A percentile compares a stretch with the other conserved stretches of the same genome.
Conservation (phyloP, 2,797 vertebrate genomes). For the Arremon brunneinucha region DNA sequence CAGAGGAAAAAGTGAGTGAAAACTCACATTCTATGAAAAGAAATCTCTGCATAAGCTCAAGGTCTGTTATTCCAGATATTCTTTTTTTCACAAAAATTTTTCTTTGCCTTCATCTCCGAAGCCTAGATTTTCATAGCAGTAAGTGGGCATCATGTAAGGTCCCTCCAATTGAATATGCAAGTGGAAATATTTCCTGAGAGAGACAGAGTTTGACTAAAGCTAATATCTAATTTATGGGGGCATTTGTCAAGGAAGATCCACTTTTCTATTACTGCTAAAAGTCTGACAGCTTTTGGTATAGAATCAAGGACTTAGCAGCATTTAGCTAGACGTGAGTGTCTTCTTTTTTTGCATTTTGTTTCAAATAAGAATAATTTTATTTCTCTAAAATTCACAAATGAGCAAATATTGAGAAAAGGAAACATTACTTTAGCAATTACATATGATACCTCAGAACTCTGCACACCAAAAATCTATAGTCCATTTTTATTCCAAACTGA, state of each 20-base stretch:
- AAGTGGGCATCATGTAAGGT: slow-evolving; percentile 34
- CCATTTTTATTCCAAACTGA: background rate
- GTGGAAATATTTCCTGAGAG: slow-evolving; percentile 69
- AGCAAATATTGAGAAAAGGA: slow-evolving; percentile 11
- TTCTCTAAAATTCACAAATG: background rate
- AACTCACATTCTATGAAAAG: slow-evolving; percentile 1
- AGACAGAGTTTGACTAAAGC: slow-evolving; percentile 64
- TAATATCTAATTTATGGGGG: slow-evolving; percentile 72
- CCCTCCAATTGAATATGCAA: slow-evolving; percentile 59
- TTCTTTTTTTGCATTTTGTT: slow-evolving; percentile 9
- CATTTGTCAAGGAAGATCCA: slow-evolving; percentile 68
- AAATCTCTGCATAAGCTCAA: slow-evolving; percentile 35
- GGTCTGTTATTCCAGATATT: slow-evolving; percentile 20
- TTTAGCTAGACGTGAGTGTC: slow-evolving; percentile 1
- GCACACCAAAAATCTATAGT: background rate
- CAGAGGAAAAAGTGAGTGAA: slow-evolving; percentile 62
- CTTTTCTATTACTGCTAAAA: slow-evolving; percentile 48
- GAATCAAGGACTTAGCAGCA: background rate
- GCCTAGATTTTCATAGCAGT: slow-evolving; percentile 52
- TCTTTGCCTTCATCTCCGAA: slow-evolving; percentile 29
- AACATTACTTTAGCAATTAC: background rate
- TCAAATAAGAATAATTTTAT: background rate
- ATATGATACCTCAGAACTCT: background rate
- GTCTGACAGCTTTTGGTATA: slow-evolving; percentile 43
- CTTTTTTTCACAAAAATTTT: slow-evolving; percentile 61